These are phyloP conservation scores for Notocelia uddmanniana DNA, from an alignment of 2,888 invertebrate species.

Conservation along the genomic window DNA sequence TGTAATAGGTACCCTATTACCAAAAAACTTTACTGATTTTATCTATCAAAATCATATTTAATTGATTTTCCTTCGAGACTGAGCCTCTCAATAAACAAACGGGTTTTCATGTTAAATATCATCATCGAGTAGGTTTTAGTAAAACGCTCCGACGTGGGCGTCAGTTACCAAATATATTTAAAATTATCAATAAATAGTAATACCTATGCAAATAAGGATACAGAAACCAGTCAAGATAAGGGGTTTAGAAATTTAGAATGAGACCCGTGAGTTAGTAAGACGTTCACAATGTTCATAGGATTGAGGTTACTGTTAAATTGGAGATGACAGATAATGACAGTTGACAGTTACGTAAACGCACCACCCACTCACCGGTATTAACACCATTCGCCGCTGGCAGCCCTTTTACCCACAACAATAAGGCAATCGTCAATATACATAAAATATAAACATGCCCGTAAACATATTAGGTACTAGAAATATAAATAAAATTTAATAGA, in stretches of 20 bases:
- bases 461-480: constrained; percentile 7
- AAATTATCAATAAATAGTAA: constrained; percentile 51
- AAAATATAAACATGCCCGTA: constrained; percentile 53
- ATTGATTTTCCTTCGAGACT: not conserved
- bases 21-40: not conserved
- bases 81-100: constrained; percentile 7
- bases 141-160: constrained; percentile 57
- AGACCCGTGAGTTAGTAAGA: constrained; percentile 57
- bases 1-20: not conserved
- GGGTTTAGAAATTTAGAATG: constrained; percentile 31
- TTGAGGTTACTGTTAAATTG: constrained; percentile 57
- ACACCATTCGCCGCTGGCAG: constrained; percentile 71
- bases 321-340: constrained; percentile 53
- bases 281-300: constrained; percentile 67
- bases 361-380: constrained; percentile 79
- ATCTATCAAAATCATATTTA: not conserved
- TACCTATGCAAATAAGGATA: constrained; percentile 59
- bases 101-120: constrained; percentile 42
- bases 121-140: constrained; percentile 49
- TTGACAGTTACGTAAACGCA: constrained; percentile 63
- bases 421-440: constrained; percentile 66
- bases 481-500: constrained; percentile 7
- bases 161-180: constrained; percentile 62
- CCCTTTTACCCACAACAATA: constrained; percentile 80
- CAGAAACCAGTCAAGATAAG: constrained; percentile 56